Conservation (phyloP, 2,888 invertebrate genomes). For the Drosophila neutralis region DNA sequence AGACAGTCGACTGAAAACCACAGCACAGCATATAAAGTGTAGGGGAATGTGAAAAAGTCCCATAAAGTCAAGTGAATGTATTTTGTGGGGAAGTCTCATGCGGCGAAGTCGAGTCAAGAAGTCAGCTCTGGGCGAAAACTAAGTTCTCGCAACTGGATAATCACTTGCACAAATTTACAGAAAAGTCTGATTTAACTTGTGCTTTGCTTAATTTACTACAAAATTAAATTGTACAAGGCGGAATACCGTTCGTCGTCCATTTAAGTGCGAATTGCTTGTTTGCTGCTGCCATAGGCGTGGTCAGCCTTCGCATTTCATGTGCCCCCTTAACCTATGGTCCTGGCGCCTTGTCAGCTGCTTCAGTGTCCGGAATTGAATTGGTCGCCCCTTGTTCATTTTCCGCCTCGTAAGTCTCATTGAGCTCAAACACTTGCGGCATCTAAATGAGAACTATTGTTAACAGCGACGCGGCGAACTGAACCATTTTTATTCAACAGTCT, state of each 20-base stretch:
- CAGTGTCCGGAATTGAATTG: constrained; percentile 42
- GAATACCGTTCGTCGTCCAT: constrained; percentile 55
- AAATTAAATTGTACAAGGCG: constrained; percentile 68
- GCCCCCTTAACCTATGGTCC: constrained; percentile 13
- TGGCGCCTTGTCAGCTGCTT: constrained; percentile 41
- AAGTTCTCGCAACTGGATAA: constrained; percentile 26
- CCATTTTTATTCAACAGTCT: constrained; percentile 62
- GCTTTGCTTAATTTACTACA: constrained; percentile 72
- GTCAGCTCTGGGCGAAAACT: constrained; percentile 10
- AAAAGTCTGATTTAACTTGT: constrained; percentile 60
- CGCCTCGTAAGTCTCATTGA: constrained; percentile 66
- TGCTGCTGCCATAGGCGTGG: constrained; percentile 48
- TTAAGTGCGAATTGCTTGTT: constrained; percentile 61
- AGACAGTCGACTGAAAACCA: constrained; percentile 6
- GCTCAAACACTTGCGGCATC: constrained; percentile 67
- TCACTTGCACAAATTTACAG: constrained; percentile 66
- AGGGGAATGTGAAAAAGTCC: not conserved
- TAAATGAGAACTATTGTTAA: constrained; percentile 75
- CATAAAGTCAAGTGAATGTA: constrained; percentile 48
- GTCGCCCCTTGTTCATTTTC: constrained; percentile 69
- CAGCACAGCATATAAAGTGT: not conserved
- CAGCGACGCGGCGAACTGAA: constrained; percentile 46
- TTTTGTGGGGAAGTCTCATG: not conserved
- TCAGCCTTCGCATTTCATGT: constrained; percentile 21
- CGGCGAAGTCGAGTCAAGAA: not conserved